Evolutionary conservation across 1,140 invertebrate species (phyloP).

Genomic region (silkworm (Bombyx mori)): ASM3026992v2 NC_085119.1:9028501-9029000

Average conservation of each 20-base stretch:
- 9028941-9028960: background rate
- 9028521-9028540: slow-evolving; percentile 54
- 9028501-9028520: slow-evolving; percentile 11
- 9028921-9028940: background rate
- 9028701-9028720: too few species aligned
- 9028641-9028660: too few species aligned
- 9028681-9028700: too few species aligned
- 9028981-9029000: background rate
- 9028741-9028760: too few species aligned
- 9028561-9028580: slow-evolving; percentile 50
- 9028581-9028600: slow-evolving; percentile 46
- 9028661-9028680: too few species aligned
- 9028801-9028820: slow-evolving; percentile 28
- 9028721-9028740: too few species aligned
- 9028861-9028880: background rate
- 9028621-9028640: slow-evolving; percentile 16
- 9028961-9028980: background rate
- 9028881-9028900: background rate
- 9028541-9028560: slow-evolving; percentile 48
- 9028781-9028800: slow-evolving; percentile 43
- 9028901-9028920: background rate
- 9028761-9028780: slow-evolving; percentile 34
- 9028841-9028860: background rate
- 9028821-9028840: slow-evolving; percentile 22
- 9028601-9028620: slow-evolving; percentile 12